phyloP scores from a whole-genome alignment of 2,888 invertebrate genomes.

The Andrena minutula region DNA sequence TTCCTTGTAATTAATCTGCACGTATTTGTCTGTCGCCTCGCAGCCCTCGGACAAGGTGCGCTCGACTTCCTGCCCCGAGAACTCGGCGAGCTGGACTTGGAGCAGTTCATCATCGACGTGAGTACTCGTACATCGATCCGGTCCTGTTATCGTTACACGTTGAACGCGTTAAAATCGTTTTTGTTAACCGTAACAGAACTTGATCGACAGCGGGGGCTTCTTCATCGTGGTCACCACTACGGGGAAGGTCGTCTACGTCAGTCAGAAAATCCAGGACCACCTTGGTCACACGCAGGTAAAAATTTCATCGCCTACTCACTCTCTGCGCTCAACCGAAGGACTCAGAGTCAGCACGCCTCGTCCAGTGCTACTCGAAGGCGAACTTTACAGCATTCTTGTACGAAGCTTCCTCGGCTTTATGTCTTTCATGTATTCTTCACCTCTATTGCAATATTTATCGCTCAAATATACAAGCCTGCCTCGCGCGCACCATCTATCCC shows the following conservation, averaged over 20 bases:
- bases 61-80: constrained; percentile 75
- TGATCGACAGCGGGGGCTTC: constrained; percentile 89
- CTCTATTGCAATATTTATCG: too few relatives aligned
- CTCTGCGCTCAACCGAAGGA: too few relatives aligned
- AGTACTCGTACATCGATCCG: constrained; percentile 70
- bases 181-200: constrained; percentile 60
- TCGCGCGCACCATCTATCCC: too few relatives aligned
- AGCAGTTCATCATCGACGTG: constrained; percentile 84
- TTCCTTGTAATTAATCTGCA: not conserved
- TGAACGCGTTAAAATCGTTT: constrained; percentile 34
- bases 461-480: too few relatives aligned
- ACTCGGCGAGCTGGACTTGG: constrained; percentile 81
- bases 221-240: constrained; percentile 92
- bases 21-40: constrained; percentile 4
- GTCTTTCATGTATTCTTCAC: too few relatives aligned
- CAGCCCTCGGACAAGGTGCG: constrained; percentile 79
- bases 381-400: too few relatives aligned
- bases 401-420: too few relatives aligned
- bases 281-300: constrained; percentile 93
- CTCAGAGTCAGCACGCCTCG: too few relatives aligned
- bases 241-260: constrained; percentile 94
- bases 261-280: constrained; percentile 93
- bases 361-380: too few relatives aligned
- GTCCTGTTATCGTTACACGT: constrained; percentile 31
- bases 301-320: too few relatives aligned